Evolutionary conservation across 1,140 invertebrate species (phyloP), one percentile per base, ranked within the genome.

Genomic region (Limonius californicus): DNA sequence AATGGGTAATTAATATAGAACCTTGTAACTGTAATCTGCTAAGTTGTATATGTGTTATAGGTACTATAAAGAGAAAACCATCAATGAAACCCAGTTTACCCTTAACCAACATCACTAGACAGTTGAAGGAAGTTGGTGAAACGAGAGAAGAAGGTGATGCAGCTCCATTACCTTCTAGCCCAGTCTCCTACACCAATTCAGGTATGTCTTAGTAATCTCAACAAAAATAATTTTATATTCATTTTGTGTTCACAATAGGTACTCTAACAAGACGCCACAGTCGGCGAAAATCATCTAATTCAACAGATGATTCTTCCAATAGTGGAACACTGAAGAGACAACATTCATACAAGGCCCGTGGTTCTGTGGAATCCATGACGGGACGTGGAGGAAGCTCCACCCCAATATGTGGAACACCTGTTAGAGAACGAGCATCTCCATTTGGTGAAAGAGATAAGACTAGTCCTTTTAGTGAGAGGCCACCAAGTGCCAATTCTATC

Each of bases 71-170:
- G 74, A 81, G 92, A 18, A 94, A 94, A 72, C 91, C 91, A 0
- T 91, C 89, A 6, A 90, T 91, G 86, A 92, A 90, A 72, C 91
- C 90, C 0, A 93, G 92, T 74, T 83, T 95, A n/a, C 92, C 93
- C 0, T 73, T 96, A 43, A 95, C 93, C 7, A 91, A 89, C 59
- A 95, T 93, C 71, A 95, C 92, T 0, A 80, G 93, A n/a, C 91
- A 92, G 67, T 76, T 93, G 53, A 91, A 91, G 70, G 90, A 91
- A 70, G 89, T 91, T 61, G 89, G 87, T 0, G 88, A 90, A 64
- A 86, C 81, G 0, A 76, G 57, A 11, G 75, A 77, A 30, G 76
- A 79, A 55, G 70, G 69, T 7, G 79, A 78, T 6, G 68, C 66
- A 45, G 62, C 53, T 35, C 20, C 62, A 11, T 55, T 67, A 9